Conservation (phyloP, 1,140 invertebrate genomes). For the Magallana ariakensis region DNA sequence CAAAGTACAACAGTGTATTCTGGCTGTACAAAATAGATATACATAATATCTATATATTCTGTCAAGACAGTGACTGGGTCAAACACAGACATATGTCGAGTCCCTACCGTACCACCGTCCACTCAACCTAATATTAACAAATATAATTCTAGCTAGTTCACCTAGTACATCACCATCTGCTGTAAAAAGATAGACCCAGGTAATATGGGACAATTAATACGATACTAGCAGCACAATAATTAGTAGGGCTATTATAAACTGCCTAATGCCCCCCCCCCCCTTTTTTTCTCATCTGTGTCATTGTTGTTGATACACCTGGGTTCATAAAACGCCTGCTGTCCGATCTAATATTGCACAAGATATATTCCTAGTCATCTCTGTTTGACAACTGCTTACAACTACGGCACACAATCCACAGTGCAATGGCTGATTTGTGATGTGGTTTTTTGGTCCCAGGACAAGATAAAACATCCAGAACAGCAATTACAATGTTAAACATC, state of each 20-base stretch:
- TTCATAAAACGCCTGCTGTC: conserved; percentile 13
- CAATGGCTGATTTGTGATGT: neutral
- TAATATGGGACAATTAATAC: no score
- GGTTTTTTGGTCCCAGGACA: neutral
- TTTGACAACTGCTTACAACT: conserved; percentile 10
- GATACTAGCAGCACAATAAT: no score
- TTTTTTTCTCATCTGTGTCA: no score
- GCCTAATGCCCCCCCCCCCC: no score
- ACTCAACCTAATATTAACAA: neutral
- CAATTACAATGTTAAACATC: conserved; percentile 22
- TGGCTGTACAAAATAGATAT: no score
- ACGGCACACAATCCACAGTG: neutral
- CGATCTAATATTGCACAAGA: neutral
- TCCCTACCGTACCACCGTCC: no score
- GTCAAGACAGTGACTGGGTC: no score
- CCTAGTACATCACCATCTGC: neutral
- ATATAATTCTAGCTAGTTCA: neutral
- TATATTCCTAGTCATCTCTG: neutral
- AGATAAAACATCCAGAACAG: neutral
- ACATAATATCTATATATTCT: no score
- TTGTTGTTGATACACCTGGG: neutral
- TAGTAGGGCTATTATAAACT: no score
- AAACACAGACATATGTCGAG: no score
- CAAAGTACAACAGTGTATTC: no score
- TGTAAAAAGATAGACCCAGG: no score